Evolutionary conservation across 2,888 invertebrate genomes (phyloP), one percentile per base, ranked within the genome.

Genomic region (Myopa testacea): DNA sequence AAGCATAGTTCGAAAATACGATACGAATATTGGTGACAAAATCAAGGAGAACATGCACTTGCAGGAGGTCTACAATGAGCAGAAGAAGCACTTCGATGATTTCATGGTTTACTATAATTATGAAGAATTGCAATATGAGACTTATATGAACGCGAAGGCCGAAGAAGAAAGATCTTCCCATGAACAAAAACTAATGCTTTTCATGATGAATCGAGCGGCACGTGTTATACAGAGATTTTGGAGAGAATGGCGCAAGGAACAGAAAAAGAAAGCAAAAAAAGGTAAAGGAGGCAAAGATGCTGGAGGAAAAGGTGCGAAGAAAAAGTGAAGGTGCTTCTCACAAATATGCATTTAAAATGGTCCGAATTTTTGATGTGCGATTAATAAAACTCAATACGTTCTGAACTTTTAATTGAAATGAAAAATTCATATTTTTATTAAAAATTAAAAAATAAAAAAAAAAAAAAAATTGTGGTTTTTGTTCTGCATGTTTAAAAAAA

Each of bases 201-300:
- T 88, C 65, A 86, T 86, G 84, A 84, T 87, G 85, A 87, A 87
- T 75, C 84, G 87, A 26, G 87, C 89, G 0, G 88, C 88, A 4
- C 80, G 80, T 7, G 84, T 82, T 60, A 86, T 89, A 63, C 88
- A 89, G 81, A 81, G 77, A 14, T 84, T 82, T 77, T 89, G 88
- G 87, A 83, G 85, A 0, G 80, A 80, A 58, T 87, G 84, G 82
- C 79, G 79, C 14, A 81, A 78, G 5, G 84, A 81, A n/a, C 82
- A 84, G 72, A 85, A 84, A 40, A 83, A 83, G n/a, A 84, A 84
- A 62, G 80, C 81, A 6, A 84, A 82, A 77, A 82, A 81, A 5
- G 73, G 67, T 12, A 71, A 71, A n/a, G 78, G 81, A 5, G 73
- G 67, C 10, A 71, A 71, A n/a, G 78, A 80, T 7, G 75, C 75